Evolutionary conservation across 2,888 invertebrate species (phyloP), one percentile per base, ranked within the genome.

Genomic region (Hetaerina titia): DNA sequence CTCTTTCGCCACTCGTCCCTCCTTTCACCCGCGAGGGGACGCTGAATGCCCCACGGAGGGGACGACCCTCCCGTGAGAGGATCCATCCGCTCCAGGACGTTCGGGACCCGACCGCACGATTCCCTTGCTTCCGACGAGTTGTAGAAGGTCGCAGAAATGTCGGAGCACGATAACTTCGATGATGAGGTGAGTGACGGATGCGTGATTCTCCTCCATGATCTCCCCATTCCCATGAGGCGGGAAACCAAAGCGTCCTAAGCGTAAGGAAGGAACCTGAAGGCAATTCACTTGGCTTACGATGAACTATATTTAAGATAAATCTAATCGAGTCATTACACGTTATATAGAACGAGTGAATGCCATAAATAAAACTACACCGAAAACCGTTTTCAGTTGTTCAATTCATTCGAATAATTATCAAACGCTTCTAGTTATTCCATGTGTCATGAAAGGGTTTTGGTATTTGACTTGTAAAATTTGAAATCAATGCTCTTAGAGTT

Each of bases 111-210:
- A 81, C 31, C 81, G 81, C 6, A 81, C 31, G 69, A 94, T 87
- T 60, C 15, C 87, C 56, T 45, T 94, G 19, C 58, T 88, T 60
- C 60, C 31, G 31, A 13, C 0, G 87, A 57, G 58, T 94, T 31
- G 31, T 92, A 64, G 74, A 69, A 17, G 19, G 58, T 60, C 15
- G 87, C 87, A 58, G 88, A 87, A 31, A 94, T 94, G 94, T 94
- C 94, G 8, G 94, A 94, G 87, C 87, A 94, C 87, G 94, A 88
- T 57, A 94, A 94, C 60, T 94, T 94, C 56, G 94, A 94, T 58
- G 94, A 94, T 17, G 94, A 94, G 94, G 94, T 94, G 88, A 94
- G 94, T 88, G 87, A 45, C 22, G n/a, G 4, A 63, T 45, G 19
- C 15, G 17, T 2, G 63, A n/a, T 60, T 7, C 2, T 89, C 45